Base-by-base conservation (phyloP, 1,140 invertebrate genomes). In the Micrasema minimum region DNA sequence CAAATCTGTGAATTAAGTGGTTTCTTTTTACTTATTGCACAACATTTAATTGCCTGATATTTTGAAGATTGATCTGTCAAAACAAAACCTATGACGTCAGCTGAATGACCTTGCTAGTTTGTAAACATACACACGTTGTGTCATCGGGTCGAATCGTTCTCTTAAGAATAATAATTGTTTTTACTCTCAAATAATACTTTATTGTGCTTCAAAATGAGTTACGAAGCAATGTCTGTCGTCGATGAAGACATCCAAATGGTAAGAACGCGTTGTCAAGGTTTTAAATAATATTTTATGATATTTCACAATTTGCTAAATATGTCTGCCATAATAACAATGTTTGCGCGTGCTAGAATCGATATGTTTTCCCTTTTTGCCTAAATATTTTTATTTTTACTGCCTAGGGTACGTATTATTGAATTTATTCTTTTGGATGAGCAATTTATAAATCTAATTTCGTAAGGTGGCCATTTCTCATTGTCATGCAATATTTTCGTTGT, bases 71-170 rank as follows among this genome's bases (percentile, higher is more conserved):
- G 26, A 31, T 31, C 26, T 31, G 26, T 31, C 26, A 48, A 59
- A 14, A 59, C 35, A 16, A 59, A 57, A 20, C 7, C 23, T 62
- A 62, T 66, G 59, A 66, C 66, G 59, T 62, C 59, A 62, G 59
- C 45, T 46, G 59, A 62, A 71, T 70, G 73, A 69, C 73, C 69
- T 75, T 75, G 73, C 67, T 62, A 72, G 73, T 72, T 75, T 75
- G 73, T 75, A 75, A 75, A 75, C 73, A 75, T 50, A 70, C 73
- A 70, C 73, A 75, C 67, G 73, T 72, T 72, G 70, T 72, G 70
- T 66, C 69, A 67, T 61, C 66, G 53, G 20, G 45, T 46, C 26
- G 23, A 11, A 46, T 31, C 5, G 22, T 43, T 71, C 51, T 16
- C 18, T 51, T 45, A 35, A 38, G n/a, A 61, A 51, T 57, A 69